These are phyloP conservation scores for Yponomeuta malinellus DNA, from an alignment of 2,888 invertebrate genomes.

Conservation along the genomic window DNA sequence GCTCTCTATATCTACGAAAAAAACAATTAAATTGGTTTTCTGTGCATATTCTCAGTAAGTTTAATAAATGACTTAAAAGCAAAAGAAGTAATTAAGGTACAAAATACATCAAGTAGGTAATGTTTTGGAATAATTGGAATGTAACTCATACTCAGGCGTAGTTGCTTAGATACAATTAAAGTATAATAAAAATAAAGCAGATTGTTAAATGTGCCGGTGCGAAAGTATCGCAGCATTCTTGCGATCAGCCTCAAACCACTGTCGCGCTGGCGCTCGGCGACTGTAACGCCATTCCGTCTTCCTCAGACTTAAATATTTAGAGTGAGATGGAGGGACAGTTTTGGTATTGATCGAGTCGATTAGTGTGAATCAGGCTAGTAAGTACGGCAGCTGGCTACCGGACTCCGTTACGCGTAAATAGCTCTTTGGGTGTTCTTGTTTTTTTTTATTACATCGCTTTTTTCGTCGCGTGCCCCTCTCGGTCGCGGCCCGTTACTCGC, in stretches of 20 bases:
- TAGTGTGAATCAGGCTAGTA: slow-evolving; percentile 2
- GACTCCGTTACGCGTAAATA: slow-evolving; percentile 69
- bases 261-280: neutral
- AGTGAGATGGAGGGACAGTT: neutral
- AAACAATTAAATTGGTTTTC: too few relatives aligned
- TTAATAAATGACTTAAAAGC: too few relatives aligned
- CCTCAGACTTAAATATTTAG: too few relatives aligned
- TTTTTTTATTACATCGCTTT: slow-evolving; percentile 37
- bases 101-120: too few relatives aligned
- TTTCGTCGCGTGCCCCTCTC: slow-evolving; percentile 67
- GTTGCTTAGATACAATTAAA: neutral
- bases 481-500: slow-evolving; percentile 55
- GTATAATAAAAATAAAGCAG: neutral
- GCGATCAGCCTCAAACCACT: neutral
- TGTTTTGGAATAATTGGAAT: too few relatives aligned
- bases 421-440: slow-evolving; percentile 20
- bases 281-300: neutral
- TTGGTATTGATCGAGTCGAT: slow-evolving; percentile 7
- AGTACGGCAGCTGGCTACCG: slow-evolving; percentile 63
- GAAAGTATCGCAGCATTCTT: neutral
- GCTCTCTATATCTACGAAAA: too few relatives aligned
- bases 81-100: too few relatives aligned
- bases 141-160: neutral
- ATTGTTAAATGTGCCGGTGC: neutral
- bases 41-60: too few relatives aligned